Evolutionary conservation across 2,888 invertebrate genomes (phyloP), one percentile per base, ranked within the genome.

Genomic region (Thelaira solivaga): DNA sequence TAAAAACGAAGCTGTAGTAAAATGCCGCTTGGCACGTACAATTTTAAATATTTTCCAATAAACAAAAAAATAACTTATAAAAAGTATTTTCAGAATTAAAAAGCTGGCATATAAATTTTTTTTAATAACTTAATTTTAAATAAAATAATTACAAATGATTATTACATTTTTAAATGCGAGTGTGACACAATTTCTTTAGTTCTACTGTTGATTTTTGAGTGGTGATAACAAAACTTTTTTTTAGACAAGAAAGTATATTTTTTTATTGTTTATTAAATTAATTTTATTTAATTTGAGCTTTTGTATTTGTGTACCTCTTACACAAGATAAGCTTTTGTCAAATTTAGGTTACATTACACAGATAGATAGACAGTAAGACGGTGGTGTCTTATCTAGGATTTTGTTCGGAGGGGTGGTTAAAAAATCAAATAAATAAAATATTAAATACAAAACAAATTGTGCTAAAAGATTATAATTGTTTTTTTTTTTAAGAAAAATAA

Each of bases 301-400:
- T 55, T 67, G 34, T 55, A 43, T 45, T 26, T 67, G 43, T 45
- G 11, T 13, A 59, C 6, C 71, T 62, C 53, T 61, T 51, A 71
- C 22, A 6, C n/a, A 43, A 24, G 71, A 71, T 71, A 71, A 71
- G 69, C 49, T 59, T 69, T 69, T 69, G 59, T 49, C 51, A 71
- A 71, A 71, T 71, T 71, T 62, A 53, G 71, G 71, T 71, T 71
- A 71, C 26, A 13, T 22, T n/a, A n/a, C n/a, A 36, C 62, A 31
- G 29, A 31, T 16, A 31, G 29, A 45, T 3, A 18, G 31, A 22
- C 29, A 22, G 13, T 49, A 8, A 49, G 13, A 26, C 16, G 7
- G 4, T 11, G 7, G 4, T 20, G 20, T 61, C 71, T 71, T 71
- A 71, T 71, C 71, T 43, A 53, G 24, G 34, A 53, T 53, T 71